Evolutionary conservation across 1,140 invertebrate species (phyloP).

Genomic region (Kradibia gibbosae): DNA sequence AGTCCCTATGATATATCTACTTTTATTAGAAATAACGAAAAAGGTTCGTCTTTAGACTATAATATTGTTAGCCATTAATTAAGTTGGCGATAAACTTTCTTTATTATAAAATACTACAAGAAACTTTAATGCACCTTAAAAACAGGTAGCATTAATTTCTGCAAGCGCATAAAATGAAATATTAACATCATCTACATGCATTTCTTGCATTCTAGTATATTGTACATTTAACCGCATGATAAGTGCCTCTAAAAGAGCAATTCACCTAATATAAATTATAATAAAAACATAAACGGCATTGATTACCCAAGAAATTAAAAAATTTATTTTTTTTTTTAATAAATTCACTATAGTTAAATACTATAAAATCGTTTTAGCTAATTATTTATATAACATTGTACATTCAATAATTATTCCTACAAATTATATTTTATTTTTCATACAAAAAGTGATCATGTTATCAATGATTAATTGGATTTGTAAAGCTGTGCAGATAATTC

Average conservation of each 20-base stretch:
- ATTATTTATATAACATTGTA: too few species aligned
- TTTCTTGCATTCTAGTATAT: not conserved
- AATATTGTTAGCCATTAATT: not conserved
- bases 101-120: not conserved
- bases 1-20: not conserved
- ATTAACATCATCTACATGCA: conserved; percentile 9
- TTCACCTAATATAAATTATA: not conserved
- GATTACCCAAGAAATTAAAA: too few species aligned
- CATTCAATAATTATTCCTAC: too few species aligned
- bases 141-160: conserved; percentile 24
- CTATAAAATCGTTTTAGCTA: too few species aligned
- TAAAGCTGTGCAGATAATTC: too few species aligned
- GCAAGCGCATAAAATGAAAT: conserved; percentile 14
- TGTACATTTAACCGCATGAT: too few species aligned
- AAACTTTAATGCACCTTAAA: not conserved
- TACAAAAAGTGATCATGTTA: too few species aligned
- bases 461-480: too few species aligned
- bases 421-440: too few species aligned
- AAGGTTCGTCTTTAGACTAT: not conserved
- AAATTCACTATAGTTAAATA: too few species aligned
- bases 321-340: too few species aligned
- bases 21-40: not conserved
- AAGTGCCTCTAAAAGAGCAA: not conserved
- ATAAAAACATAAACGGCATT: not conserved
- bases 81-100: not conserved